phyloP scores from a whole-genome alignment of 2,797 vertebrate species.

The Sciaenops ocellatus region DNA sequence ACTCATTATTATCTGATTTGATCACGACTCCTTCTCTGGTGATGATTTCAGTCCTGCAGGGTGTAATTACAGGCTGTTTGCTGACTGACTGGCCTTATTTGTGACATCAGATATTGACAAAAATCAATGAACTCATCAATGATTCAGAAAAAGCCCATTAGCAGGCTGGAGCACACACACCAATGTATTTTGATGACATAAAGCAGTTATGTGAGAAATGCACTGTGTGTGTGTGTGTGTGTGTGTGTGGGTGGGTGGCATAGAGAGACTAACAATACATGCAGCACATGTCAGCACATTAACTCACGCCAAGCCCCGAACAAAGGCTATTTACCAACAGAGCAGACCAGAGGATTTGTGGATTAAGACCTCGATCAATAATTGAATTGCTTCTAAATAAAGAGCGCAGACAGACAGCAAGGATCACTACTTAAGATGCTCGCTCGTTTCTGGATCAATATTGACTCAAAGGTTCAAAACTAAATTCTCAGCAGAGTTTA shows the following conservation, averaged over 20 bases:
- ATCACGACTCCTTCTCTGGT: neutral
- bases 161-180: neutral
- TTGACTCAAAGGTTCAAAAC: neutral
- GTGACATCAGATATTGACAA: slow-evolving; percentile 45
- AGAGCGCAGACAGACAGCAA: slow-evolving; percentile 7
- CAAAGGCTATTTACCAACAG: slow-evolving; percentile 58
- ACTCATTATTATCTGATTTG: neutral
- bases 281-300: slow-evolving; percentile 53
- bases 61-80: slow-evolving; percentile 30
- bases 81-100: neutral
- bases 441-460: neutral
- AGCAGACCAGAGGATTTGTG: slow-evolving; percentile 4
- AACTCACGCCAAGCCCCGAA: slow-evolving; percentile 10
- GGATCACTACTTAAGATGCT: neutral
- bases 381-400: slow-evolving; percentile 33
- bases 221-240: neutral
- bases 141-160: slow-evolving; percentile 61
- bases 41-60: neutral
- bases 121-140: slow-evolving; percentile 69
- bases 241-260: neutral
- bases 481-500: neutral
- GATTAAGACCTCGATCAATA: slow-evolving; percentile 32
- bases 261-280: slow-evolving; percentile 19
- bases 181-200: neutral
- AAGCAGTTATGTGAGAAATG: neutral